Conservation (phyloP, 2,888 invertebrate species). For the Nematopogon swammerdamellus region DNA sequence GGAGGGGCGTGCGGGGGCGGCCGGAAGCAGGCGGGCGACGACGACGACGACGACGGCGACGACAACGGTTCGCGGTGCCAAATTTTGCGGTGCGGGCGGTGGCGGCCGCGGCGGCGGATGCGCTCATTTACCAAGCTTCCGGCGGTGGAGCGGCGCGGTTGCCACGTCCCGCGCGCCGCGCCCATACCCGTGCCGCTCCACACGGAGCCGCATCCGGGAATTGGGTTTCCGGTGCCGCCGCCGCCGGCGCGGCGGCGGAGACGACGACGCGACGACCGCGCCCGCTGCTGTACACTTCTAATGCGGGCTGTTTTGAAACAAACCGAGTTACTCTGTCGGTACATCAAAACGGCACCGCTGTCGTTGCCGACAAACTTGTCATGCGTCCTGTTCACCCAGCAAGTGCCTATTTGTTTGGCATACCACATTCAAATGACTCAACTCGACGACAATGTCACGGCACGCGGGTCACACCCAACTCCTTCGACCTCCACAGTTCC, state of each 20-base stretch:
- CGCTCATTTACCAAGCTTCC: conserved; percentile 55
- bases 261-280: not conserved
- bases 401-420: too few relatives aligned
- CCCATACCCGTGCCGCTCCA: not conserved
- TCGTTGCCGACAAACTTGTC: not conserved
- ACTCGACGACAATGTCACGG: too few relatives aligned
- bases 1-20: conserved; percentile 42
- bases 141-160: conserved; percentile 20
- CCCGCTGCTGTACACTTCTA: not conserved
- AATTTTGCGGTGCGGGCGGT: conserved; percentile 56
- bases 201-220: conserved; percentile 47
- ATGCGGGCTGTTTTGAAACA: not conserved
- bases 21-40: conserved; percentile 44
- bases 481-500: too few relatives aligned
- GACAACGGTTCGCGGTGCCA: conserved; percentile 51
- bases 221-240: conserved; percentile 47
- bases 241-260: not conserved
- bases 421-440: too few relatives aligned
- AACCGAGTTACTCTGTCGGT: conserved; percentile 33
- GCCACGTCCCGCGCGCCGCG: too few relatives aligned
- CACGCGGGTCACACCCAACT: too few relatives aligned
- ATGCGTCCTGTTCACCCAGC: too few relatives aligned
- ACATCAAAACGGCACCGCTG: conserved; percentile 47
- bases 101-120: conserved; percentile 51
- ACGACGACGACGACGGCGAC: conserved; percentile 13